These are phyloP conservation scores for Alcis repandata DNA, from an alignment of 2,888 invertebrate genomes.

Conservation along the genomic window DNA sequence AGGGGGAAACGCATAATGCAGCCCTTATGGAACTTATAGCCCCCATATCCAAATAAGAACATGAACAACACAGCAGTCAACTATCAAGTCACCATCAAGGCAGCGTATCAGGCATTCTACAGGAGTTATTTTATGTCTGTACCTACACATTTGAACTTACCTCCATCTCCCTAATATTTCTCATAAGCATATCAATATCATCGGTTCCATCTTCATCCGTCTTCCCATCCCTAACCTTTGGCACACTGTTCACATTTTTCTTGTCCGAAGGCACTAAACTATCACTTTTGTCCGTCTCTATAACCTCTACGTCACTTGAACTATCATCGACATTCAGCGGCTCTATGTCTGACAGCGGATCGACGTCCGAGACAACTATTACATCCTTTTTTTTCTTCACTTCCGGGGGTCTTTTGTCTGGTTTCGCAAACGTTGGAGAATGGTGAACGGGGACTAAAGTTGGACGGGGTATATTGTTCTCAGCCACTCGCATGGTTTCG, in stretches of 20 bases:
- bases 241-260: constrained; percentile 59
- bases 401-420: constrained; percentile 77
- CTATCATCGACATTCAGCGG: constrained; percentile 78
- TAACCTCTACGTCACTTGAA: constrained; percentile 78
- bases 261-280: constrained; percentile 77
- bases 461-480: constrained; percentile 78
- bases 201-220: constrained; percentile 65
- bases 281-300: constrained; percentile 64
- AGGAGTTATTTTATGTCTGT: background rate
- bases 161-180: constrained; percentile 78
- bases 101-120: too few relatives aligned
- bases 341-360: constrained; percentile 73
- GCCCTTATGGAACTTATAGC: too few relatives aligned
- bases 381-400: constrained; percentile 79
- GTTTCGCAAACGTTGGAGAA: constrained; percentile 80
- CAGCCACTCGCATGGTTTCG: constrained; percentile 71
- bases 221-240: constrained; percentile 56
- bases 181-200: constrained; percentile 74
- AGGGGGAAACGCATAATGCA: too few relatives aligned
- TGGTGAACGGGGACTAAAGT: constrained; percentile 73
- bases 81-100: too few relatives aligned
- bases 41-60: too few relatives aligned
- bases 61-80: too few relatives aligned
- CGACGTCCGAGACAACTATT: constrained; percentile 75
- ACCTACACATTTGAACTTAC: constrained; percentile 53